These are phyloP conservation scores for Tachina lurida DNA, from an alignment of 2,888 invertebrate species.

Conservation along the genomic window DNA sequence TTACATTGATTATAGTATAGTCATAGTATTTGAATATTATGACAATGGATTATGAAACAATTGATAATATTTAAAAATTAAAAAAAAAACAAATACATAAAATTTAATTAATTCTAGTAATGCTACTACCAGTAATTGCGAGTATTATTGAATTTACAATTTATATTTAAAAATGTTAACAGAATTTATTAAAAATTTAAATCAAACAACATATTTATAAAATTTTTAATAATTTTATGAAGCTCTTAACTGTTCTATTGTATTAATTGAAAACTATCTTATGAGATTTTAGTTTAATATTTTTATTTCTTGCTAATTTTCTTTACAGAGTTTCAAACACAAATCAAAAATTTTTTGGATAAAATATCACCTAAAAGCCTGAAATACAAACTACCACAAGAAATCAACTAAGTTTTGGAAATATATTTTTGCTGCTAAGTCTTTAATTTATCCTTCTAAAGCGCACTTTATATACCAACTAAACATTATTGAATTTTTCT, in stretches of 20 bases:
- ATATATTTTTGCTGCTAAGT: conserved; percentile 74
- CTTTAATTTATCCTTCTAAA: conserved; percentile 58
- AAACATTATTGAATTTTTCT: conserved; percentile 42
- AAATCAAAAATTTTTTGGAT: conserved; percentile 78
- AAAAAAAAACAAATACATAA: neutral
- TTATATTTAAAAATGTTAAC: neutral
- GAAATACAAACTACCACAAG: conserved; percentile 73
- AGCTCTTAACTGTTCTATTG: neutral
- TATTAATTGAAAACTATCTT: too few species aligned
- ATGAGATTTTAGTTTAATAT: neutral
- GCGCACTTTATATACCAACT: conserved; percentile 51
- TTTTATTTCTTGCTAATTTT: neutral
- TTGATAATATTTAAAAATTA: conserved; percentile 35
- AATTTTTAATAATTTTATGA: neutral
- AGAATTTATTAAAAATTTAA: conserved; percentile 10
- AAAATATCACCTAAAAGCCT: conserved; percentile 74
- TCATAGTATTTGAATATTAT: conserved; percentile 35
- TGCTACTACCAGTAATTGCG: neutral
- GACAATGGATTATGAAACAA: conserved; percentile 57
- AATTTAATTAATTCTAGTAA: conserved; percentile 19
- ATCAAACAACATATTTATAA: neutral
- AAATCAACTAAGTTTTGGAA: conserved; percentile 77
- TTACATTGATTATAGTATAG: conserved; percentile 65
- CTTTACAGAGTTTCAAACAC: conserved; percentile 81
- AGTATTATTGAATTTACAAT: neutral